phyloP scores from a whole-genome alignment of 2,113 vertebrate genomes.

The Mus spicilegus region DNA sequence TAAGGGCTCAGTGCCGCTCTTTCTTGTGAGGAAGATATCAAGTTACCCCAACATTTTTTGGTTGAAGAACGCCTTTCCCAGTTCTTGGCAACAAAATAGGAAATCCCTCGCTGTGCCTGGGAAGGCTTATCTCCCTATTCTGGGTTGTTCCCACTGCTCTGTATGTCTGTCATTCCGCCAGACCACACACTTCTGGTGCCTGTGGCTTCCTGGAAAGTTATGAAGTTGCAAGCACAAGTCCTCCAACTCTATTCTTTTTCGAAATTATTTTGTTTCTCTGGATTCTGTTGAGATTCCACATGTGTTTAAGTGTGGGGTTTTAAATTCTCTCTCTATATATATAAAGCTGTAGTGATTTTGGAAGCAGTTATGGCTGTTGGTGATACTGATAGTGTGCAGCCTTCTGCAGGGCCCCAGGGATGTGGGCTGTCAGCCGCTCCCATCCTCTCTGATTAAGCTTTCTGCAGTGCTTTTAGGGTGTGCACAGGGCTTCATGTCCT shows the following conservation, averaged over 20 bases:
- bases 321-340: neutral
- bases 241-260: neutral
- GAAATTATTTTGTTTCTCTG: neutral
- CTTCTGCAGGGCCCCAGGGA: neutral
- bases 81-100: neutral
- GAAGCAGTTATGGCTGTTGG: neutral
- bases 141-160: neutral
- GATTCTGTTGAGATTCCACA: neutral
- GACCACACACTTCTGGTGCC: neutral
- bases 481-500: neutral
- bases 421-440: neutral
- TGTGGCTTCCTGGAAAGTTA: neutral
- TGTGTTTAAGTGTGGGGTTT: neutral
- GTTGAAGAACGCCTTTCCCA: neutral
- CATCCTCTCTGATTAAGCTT: neutral
- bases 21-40: neutral
- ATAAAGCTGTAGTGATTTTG: neutral
- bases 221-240: neutral
- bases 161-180: neutral
- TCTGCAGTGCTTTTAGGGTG: neutral
- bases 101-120: neutral
- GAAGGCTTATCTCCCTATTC: neutral
- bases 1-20: neutral
- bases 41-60: neutral
- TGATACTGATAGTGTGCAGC: neutral